Evolutionary conservation across 2,888 invertebrate species (phyloP).

Genomic region (Mylabris sibirica): DNA sequence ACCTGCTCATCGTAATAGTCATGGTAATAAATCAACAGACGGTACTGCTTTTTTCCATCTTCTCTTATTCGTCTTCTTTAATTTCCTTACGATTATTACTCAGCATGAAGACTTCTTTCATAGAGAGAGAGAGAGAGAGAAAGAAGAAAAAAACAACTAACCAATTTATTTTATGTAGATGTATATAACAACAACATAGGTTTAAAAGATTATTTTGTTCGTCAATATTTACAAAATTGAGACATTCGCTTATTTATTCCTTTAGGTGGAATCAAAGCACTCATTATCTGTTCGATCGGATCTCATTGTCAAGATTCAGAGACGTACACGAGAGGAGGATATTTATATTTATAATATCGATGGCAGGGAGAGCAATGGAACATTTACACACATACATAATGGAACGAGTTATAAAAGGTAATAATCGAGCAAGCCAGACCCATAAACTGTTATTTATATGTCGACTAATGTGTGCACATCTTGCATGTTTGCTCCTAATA

Average conservation of each 20-base stretch:
- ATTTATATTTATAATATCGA: not conserved
- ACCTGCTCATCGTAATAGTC: conserved; percentile 20
- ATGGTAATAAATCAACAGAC: conserved; percentile 13
- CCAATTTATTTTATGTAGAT: not conserved
- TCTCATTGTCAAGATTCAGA: conserved; percentile 27
- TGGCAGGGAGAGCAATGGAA: not conserved
- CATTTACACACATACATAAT: conserved; percentile 13
- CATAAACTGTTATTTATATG: conserved; percentile 44
- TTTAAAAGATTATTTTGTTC: not conserved
- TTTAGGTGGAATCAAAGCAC: conserved; percentile 55
- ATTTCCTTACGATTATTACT: not conserved
- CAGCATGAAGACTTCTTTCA: not conserved
- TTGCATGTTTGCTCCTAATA: conserved; percentile 45
- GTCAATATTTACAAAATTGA: conserved; percentile 46
- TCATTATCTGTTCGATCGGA: conserved; percentile 54
- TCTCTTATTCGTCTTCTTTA: not conserved
- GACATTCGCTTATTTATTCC: conserved; percentile 55
- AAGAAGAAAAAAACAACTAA: not conserved
- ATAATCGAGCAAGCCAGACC: conserved; percentile 48
- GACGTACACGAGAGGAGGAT: not conserved
- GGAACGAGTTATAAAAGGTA: conserved; percentile 54
- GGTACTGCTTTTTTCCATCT: not conserved
- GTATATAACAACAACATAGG: too few relatives aligned
- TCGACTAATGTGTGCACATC: conserved; percentile 37
- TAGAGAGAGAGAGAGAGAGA: not conserved